Conservation (phyloP, 2,797 vertebrate species). For the Mormyrops boulengeri region DNA sequence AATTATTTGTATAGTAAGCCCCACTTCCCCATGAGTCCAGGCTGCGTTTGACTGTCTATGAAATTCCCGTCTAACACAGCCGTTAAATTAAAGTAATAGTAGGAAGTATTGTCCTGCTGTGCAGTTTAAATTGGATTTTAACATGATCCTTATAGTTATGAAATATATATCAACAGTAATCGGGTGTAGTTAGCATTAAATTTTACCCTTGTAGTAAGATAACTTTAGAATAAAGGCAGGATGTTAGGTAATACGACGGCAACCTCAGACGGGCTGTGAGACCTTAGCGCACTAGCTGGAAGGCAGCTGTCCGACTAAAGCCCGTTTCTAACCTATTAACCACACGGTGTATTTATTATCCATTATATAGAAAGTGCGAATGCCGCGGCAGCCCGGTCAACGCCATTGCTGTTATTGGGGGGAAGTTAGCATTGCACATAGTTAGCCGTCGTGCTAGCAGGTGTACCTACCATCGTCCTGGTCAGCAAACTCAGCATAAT, state of each 20-base stretch:
- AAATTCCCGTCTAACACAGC: not conserved
- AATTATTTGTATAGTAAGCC: not conserved
- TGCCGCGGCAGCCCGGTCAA: not conserved
- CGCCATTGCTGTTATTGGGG: not conserved
- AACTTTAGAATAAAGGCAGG: not conserved
- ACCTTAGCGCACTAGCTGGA: not conserved
- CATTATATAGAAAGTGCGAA: not conserved
- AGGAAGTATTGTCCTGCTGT: not conserved
- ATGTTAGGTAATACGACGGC: not conserved
- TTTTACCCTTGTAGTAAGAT: not conserved
- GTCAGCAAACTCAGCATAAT: not conserved
- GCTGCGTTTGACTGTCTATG: not conserved
- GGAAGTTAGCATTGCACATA: not conserved
- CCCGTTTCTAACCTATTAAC: not conserved
- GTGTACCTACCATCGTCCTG: not conserved
- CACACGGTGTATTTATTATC: not conserved
- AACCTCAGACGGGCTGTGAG: not conserved
- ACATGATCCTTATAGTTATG: not conserved
- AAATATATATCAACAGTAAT: not conserved
- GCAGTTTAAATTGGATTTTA: not conserved
- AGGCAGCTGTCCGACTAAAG: not conserved
- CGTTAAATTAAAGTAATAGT: not conserved
- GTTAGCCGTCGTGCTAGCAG: not conserved
- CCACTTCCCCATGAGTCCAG: not conserved
- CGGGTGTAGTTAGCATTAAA: not conserved